Evolutionary conservation across 2,113 vertebrate genomes (phyloP), one percentile per base, ranked within the genome.

Genomic region (Lichenostomus cassidix): DNA sequence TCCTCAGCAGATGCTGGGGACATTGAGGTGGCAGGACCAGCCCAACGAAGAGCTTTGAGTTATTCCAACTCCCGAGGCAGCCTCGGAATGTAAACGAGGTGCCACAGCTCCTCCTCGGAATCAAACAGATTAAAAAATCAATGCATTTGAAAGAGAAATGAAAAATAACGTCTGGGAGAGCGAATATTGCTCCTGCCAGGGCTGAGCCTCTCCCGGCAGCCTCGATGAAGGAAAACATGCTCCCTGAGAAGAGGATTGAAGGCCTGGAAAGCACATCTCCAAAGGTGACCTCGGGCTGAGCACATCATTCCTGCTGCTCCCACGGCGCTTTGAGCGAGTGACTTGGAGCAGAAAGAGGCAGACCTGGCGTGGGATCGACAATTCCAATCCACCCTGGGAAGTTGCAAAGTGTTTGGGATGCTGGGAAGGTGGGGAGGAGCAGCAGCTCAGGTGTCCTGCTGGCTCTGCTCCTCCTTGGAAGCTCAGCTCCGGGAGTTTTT

Each of bases 121-220:
- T 44, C 67, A 83, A 77, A 71, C 11, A 90, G 91, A 80, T 91
- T 9, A 37, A 62, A 94, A 91, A 95, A 87, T 93, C 91, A 52
- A 93, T 95, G 82, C 42, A 11, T 90, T 92, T 80, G 91, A 83
- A 95, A 92, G 71, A 90, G 87, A 95, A 94, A 91, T 88, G 68
- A 86, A 90, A 95, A 95, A 63, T 74, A 69, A 83, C 17, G 29
- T 47, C 89, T 90, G 71, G 58, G 83, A 7, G 78, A 62, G 33
- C 42, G 83, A 62, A 70, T 37, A 46, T 47, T 85, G 70, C 39
- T 83, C 84, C 93, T 68, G 77, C 37, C 44, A 53, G 67, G 17
- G 37, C 59, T n/a, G 82, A 94, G 89, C 60, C 53, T 87, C 69
- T 95, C n/a, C 35, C 8, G 12, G 79, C 86, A 93, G 60, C 71